A percentile compares a stretch with the other conserved stretches of the same genome.
phyloP scores from a whole-genome alignment of 2,113 vertebrate genomes.

The Glaucomys volans region DNA sequence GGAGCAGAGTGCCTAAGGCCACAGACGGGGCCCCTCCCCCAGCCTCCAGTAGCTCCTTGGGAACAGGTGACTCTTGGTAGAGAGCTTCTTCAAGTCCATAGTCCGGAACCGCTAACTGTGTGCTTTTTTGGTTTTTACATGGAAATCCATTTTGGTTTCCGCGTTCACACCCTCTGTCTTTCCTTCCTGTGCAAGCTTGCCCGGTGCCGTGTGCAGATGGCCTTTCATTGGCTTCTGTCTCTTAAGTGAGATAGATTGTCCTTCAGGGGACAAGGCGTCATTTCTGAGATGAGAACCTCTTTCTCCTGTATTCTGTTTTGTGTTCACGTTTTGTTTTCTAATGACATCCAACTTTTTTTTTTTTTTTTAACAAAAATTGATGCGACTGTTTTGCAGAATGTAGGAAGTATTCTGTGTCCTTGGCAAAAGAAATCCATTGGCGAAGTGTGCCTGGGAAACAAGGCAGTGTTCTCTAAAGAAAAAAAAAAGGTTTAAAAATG shows the following conservation, averaged over 20 bases:
- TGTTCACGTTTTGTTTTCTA: slow-evolving; percentile 62
- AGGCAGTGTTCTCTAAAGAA: not conserved
- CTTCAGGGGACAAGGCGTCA: not conserved
- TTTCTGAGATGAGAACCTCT: not conserved
- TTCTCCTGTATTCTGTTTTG: not conserved
- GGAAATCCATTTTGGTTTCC: not conserved
- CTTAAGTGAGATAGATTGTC: not conserved
- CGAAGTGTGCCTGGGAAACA: slow-evolving; percentile 50
- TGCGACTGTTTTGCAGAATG: not conserved
- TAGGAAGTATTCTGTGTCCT: slow-evolving; percentile 46
- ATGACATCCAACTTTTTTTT: not conserved
- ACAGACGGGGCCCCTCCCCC: not conserved
- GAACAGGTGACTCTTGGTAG: not conserved
- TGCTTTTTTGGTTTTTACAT: not conserved
- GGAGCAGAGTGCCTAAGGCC: not conserved
- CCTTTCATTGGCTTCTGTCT: not conserved
- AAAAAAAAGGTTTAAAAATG: not conserved
- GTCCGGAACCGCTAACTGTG: not conserved
- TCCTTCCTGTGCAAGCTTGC: not conserved
- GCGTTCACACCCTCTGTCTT: not conserved
- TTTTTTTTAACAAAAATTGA: not conserved
- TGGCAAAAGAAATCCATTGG: slow-evolving; percentile 28
- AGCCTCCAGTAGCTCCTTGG: slow-evolving; percentile 58
- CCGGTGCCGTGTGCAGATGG: not conserved
- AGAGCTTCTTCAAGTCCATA: not conserved